Evolutionary conservation across 2,888 invertebrate genomes (phyloP).

Genomic region (Meiosimyza decipiens): DNA sequence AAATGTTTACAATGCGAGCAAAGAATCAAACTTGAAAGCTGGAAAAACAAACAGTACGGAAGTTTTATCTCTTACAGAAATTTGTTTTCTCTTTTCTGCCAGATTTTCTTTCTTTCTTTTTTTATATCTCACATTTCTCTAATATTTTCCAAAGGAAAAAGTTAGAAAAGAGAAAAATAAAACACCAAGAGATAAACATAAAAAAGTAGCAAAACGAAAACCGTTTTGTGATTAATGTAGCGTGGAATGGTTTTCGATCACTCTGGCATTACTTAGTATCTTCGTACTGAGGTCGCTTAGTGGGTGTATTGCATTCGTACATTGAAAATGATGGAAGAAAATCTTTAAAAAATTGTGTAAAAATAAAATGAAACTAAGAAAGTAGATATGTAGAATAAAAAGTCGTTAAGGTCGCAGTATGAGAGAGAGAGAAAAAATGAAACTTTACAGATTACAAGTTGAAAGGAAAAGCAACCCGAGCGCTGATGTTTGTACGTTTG

Average conservation of each 20-base stretch:
- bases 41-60: too few relatives aligned
- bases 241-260: constrained; percentile 41
- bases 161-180: background rate
- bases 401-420: background rate
- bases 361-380: background rate
- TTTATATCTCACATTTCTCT: background rate
- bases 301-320: too few relatives aligned
- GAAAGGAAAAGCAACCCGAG: too few relatives aligned
- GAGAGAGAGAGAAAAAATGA: background rate
- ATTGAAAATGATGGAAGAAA: background rate
- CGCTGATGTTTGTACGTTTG: too few relatives aligned
- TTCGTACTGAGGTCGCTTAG: too few relatives aligned
- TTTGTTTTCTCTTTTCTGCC: background rate
- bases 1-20: background rate
- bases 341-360: background rate
- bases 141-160: background rate
- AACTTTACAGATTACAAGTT: background rate
- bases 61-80: background rate
- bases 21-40: background rate
- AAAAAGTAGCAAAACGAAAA: constrained; percentile 19
- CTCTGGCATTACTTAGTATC: background rate
- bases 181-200: background rate
- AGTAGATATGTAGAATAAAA: background rate
- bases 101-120: background rate
- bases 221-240: constrained; percentile 39